Percentiles rank a stretch among this genome's conserved stretches.
These are phyloP conservation scores for Chitala chitala DNA, from an alignment of 2,113 vertebrate species.

Conservation along the genomic window DNA sequence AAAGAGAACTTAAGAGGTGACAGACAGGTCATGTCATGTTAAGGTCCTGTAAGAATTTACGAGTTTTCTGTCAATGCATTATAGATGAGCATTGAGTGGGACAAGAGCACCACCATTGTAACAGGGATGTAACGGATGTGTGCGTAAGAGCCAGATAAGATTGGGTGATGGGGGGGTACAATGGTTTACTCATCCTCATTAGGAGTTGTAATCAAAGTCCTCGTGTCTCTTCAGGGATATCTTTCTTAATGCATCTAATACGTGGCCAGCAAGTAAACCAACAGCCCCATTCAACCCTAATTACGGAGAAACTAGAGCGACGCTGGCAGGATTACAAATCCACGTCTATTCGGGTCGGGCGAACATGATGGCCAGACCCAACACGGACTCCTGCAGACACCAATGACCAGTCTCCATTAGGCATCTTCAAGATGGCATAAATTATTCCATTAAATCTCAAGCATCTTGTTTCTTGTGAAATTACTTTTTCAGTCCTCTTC, in stretches of 20 bases:
- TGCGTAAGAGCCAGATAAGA: not conserved
- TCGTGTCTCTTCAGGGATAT: not conserved
- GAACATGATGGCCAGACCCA: not conserved
- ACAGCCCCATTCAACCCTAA: not conserved
- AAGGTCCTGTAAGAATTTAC: not conserved
- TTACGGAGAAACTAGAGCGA: not conserved
- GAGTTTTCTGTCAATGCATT: not conserved
- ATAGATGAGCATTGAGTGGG: too few species aligned
- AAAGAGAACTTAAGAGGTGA: not conserved
- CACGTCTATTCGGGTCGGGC: not conserved
- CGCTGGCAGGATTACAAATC: not conserved
- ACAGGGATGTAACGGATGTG: not conserved
- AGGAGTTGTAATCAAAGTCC: not conserved
- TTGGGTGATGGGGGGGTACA: not conserved
- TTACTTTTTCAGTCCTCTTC: slow-evolving; percentile 44
- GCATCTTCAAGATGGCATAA: slow-evolving; percentile 50
- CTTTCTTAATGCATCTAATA: not conserved
- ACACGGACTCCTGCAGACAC: slow-evolving; percentile 32
- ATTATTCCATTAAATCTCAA: slow-evolving; percentile 66
- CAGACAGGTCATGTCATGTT: not conserved
- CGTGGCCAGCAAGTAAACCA: not conserved
- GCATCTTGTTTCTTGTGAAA: slow-evolving; percentile 61
- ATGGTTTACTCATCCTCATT: not conserved
- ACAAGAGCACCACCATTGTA: not conserved
- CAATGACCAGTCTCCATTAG: slow-evolving; percentile 41